These are phyloP conservation scores for Vicugna pacos DNA, from an alignment of 2,113 vertebrate genomes.

Conservation along the genomic window DNA sequence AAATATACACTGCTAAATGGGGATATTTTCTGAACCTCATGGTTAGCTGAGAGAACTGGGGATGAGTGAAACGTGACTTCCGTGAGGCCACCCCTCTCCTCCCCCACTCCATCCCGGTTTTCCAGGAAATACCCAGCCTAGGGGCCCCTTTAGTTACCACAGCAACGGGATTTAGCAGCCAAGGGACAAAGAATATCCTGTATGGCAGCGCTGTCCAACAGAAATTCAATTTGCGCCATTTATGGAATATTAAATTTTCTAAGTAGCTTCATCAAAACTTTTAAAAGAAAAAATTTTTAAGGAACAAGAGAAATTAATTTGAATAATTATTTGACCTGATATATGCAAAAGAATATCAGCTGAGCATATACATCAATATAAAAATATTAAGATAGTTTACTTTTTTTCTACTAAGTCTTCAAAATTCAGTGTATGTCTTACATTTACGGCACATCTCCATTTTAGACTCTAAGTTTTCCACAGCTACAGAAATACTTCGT, in stretches of 20 bases:
- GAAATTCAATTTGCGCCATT: background rate
- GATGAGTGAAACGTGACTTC: constrained; percentile 30
- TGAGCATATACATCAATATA: background rate
- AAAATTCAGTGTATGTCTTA: background rate
- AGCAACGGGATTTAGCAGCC: constrained; percentile 63
- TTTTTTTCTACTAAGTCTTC: background rate
- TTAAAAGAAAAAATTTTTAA: background rate
- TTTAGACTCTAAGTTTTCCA: background rate
- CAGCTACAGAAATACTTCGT: background rate
- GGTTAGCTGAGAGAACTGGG: background rate
- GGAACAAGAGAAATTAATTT: background rate
- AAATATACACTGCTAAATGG: background rate
- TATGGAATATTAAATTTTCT: background rate
- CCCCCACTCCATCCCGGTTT: background rate
- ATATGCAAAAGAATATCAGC: background rate
- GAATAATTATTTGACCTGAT: background rate
- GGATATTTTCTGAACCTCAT: background rate
- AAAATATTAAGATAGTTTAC: background rate
- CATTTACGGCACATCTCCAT: background rate
- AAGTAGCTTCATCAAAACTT: background rate
- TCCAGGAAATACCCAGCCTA: background rate
- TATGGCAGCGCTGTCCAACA: background rate
- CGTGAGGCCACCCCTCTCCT: background rate
- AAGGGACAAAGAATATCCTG: constrained; percentile 40
- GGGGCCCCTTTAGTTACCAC: constrained; percentile 61